Conservation (phyloP, 2,888 invertebrate species). For the Drosophila multiciliata region DNA sequence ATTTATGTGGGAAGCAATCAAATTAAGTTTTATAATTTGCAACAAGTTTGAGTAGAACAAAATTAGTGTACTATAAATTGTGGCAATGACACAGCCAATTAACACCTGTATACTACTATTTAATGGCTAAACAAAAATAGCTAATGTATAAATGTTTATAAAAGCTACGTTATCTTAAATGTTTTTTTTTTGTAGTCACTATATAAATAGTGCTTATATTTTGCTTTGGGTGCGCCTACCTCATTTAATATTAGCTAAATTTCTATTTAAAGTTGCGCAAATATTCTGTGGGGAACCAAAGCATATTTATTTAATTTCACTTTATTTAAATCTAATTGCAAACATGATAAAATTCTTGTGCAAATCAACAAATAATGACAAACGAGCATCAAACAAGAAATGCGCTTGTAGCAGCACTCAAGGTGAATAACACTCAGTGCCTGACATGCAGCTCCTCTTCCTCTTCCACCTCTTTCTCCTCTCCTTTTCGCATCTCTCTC, state of each 20-base stretch:
- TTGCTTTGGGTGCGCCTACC: neutral
- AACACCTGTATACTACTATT: slow-evolving; percentile 38
- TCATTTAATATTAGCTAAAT: neutral
- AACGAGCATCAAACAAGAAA: slow-evolving; percentile 3
- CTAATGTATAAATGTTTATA: slow-evolving; percentile 1
- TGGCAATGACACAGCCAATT: slow-evolving; percentile 34
- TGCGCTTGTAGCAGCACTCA: slow-evolving; percentile 25
- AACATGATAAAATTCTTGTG: neutral
- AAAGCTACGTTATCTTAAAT: slow-evolving; percentile 14
- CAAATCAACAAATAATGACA: neutral
- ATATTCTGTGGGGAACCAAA: neutral
- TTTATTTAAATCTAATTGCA: neutral
- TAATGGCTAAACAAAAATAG: slow-evolving; percentile 3
- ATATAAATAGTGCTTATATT: neutral
- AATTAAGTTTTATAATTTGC: slow-evolving; percentile 16
- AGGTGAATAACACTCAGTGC: slow-evolving; percentile 48
- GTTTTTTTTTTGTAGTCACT: neutral
- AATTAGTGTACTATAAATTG: slow-evolving; percentile 5
- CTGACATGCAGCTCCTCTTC: slow-evolving; percentile 7
- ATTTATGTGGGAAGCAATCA: slow-evolving; percentile 65
- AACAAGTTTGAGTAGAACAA: neutral
- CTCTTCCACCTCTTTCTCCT: neutral
- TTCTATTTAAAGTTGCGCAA: neutral
- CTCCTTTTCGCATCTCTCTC: neutral
- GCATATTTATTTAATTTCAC: neutral